Evolutionary conservation across 2,797 vertebrate genomes (phyloP).

Genomic region (Pampus argenteus): DNA sequence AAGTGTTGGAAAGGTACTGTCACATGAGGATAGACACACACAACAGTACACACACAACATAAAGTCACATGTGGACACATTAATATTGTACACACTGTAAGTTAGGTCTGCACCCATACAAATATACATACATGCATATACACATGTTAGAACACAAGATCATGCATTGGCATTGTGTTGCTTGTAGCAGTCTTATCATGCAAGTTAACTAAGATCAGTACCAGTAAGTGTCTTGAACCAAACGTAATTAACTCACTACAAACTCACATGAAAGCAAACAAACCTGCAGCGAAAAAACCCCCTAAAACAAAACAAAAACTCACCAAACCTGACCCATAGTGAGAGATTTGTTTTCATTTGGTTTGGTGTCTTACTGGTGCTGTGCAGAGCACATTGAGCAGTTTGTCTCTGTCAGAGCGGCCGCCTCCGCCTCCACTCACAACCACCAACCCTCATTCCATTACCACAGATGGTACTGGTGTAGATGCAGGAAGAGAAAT

Average conservation of each 20-base stretch:
- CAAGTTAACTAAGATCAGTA: slow-evolving; percentile 39
- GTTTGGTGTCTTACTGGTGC: slow-evolving; percentile 58
- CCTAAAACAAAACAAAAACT: slow-evolving; percentile 3
- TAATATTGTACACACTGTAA: too few relatives aligned
- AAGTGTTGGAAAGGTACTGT: slow-evolving; percentile 1
- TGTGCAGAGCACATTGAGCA: slow-evolving; percentile 46
- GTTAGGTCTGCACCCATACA: not conserved
- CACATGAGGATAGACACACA: slow-evolving; percentile 1
- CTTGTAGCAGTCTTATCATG: not conserved
- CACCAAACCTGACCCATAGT: slow-evolving; percentile 22
- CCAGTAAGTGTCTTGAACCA: slow-evolving; percentile 27
- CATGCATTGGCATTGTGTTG: not conserved
- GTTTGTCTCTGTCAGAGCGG: slow-evolving; percentile 64
- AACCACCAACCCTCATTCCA: slow-evolving; percentile 28
- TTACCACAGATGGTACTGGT: slow-evolving; percentile 52
- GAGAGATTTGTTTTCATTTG: slow-evolving; percentile 75
- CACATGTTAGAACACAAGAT: not conserved
- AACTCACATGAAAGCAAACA: slow-evolving; percentile 48
- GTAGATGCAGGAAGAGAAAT: slow-evolving; percentile 62
- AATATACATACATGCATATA: not conserved
- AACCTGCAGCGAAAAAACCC: slow-evolving; percentile 1
- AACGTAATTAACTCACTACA: slow-evolving; percentile 44
- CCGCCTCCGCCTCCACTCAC: slow-evolving; percentile 26
- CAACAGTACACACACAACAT: not conserved
- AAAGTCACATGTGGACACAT: not conserved